Evolutionary conservation across 2,888 invertebrate species (phyloP).

Genomic region (Rosalia funebris): DNA sequence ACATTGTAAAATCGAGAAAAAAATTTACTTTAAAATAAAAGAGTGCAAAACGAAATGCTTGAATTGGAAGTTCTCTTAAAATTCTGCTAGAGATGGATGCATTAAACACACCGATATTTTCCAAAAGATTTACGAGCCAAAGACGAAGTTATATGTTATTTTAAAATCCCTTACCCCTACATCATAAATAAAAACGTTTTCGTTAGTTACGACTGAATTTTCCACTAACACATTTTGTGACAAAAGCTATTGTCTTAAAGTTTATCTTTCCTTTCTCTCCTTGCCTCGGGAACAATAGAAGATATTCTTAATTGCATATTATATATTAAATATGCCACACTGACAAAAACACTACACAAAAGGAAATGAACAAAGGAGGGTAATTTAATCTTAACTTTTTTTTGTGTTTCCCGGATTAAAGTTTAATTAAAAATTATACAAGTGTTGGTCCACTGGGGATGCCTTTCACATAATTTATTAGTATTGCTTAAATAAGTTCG

Average conservation of each 20-base stretch:
- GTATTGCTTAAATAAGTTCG: too few species aligned
- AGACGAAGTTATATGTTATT: not conserved
- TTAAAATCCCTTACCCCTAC: not conserved
- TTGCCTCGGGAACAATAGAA: slow-evolving; percentile 53
- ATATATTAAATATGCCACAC: slow-evolving; percentile 59
- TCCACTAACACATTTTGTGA: slow-evolving; percentile 52
- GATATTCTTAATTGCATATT: slow-evolving; percentile 59
- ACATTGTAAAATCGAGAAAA: too few species aligned
- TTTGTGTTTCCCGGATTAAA: slow-evolving; percentile 30
- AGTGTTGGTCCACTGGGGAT: slow-evolving; percentile 8
- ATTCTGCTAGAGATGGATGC: too few species aligned
- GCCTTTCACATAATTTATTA: too few species aligned
- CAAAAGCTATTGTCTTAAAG: slow-evolving; percentile 58
- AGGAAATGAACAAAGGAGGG: slow-evolving; percentile 42
- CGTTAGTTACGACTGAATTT: slow-evolving; percentile 47
- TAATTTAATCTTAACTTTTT: slow-evolving; percentile 42
- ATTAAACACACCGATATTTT: not conserved
- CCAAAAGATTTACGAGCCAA: not conserved
- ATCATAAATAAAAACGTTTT: slow-evolving; percentile 14
- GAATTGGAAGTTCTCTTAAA: too few species aligned
- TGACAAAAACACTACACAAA: slow-evolving; percentile 51
- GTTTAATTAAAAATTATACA: slow-evolving; percentile 28
- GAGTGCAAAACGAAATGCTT: too few species aligned
- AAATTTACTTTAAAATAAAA: too few species aligned
- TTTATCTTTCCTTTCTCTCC: slow-evolving; percentile 56